Percentiles rank a stretch among this genome's conserved stretches.
phyloP scores from a whole-genome alignment of 2,113 vertebrate species.

The Terrapene triunguis region DNA sequence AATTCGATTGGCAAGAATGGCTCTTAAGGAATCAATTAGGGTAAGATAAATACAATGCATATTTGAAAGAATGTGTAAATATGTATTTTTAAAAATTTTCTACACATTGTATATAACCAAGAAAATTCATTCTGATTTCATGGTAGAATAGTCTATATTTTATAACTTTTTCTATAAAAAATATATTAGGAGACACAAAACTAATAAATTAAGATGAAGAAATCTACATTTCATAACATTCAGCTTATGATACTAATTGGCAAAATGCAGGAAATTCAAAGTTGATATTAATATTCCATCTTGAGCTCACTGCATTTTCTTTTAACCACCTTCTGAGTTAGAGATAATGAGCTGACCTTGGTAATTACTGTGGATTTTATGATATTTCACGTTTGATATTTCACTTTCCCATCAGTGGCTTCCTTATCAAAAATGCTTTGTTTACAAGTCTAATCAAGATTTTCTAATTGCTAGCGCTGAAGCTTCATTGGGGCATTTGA shows the following conservation, averaged over 20 bases:
- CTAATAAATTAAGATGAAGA: background rate
- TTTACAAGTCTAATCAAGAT: background rate
- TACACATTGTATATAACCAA: background rate
- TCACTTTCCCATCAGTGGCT: background rate
- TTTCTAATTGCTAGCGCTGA: background rate
- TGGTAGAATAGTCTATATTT: background rate
- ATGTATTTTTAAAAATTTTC: background rate
- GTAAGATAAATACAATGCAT: background rate
- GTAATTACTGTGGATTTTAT: conserved; percentile 63
- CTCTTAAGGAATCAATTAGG: background rate
- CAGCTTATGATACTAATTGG: conserved; percentile 29
- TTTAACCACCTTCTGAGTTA: conserved; percentile 53
- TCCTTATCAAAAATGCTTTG: background rate
- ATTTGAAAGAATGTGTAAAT: background rate
- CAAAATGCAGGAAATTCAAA: conserved; percentile 39
- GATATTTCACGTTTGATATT: conserved; percentile 20
- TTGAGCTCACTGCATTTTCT: conserved; percentile 49
- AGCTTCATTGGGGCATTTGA: background rate
- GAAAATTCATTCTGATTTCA: background rate
- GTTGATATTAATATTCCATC: conserved; percentile 57
- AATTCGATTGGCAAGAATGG: background rate
- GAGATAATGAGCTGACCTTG: conserved; percentile 64
- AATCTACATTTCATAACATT: background rate
- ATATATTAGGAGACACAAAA: too few relatives aligned
- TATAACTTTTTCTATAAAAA: background rate